phyloP scores from a whole-genome alignment of 2,113 vertebrate species.

The Periophthalmodon schlosseri region DNA sequence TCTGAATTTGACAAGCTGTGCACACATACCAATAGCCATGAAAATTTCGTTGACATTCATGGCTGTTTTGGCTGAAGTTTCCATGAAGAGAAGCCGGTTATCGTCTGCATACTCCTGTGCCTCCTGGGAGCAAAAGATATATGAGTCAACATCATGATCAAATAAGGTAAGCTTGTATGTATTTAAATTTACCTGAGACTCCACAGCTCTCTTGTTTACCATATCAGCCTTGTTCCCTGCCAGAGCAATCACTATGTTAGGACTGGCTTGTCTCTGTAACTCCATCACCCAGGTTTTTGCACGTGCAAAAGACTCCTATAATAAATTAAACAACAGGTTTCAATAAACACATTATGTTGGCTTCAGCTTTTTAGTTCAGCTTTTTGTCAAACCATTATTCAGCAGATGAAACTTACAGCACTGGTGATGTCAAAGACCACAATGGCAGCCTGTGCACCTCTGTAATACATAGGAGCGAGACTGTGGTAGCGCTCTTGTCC shows the following conservation, averaged over 20 bases:
- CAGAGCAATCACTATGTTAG: conserved; percentile 94
- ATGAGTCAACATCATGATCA: not conserved
- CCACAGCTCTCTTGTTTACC: conserved; percentile 90
- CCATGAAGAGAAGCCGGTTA: conserved; percentile 97
- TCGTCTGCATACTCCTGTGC: conserved; percentile 93
- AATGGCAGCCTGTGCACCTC: conserved; percentile 94
- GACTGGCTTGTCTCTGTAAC: conserved; percentile 93
- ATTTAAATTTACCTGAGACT: conserved; percentile 83
- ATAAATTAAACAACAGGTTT: not conserved
- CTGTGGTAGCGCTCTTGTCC: conserved; percentile 97
- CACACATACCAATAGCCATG: conserved; percentile 90
- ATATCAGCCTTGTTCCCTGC: conserved; percentile 97
- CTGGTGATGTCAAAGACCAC: conserved; percentile 98
- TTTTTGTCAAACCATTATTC: not conserved
- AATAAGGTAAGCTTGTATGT: not conserved
- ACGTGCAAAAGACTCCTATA: conserved; percentile 90
- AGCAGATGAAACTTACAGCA: conserved; percentile 76
- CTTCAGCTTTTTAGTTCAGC: not conserved
- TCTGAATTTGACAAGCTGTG: not conserved
- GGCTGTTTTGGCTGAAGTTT: conserved; percentile 95
- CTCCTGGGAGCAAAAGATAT: conserved; percentile 76
- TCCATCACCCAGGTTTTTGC: conserved; percentile 99
- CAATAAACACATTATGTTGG: not conserved
- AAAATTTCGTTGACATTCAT: conserved; percentile 98
- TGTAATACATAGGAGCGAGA: conserved; percentile 96